Evolutionary conservation across 2,888 invertebrate species (phyloP), one percentile per base, ranked within the genome.

Genomic region (Pimpla rufipes): DNA sequence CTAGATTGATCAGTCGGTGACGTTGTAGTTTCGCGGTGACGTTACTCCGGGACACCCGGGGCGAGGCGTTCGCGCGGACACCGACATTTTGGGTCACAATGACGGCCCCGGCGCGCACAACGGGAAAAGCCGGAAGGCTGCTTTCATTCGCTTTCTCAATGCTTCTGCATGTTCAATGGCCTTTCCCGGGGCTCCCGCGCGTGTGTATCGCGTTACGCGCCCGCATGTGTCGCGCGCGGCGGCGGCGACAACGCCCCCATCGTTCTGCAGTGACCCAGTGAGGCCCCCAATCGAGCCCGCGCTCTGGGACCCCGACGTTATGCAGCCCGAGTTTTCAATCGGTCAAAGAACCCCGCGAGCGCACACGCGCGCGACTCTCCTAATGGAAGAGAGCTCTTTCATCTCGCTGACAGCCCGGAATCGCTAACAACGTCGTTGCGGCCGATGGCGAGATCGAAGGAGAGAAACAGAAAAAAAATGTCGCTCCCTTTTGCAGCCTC

Each of bases 171-270:
- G 45, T 68, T 74, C 47, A 79, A 79, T 79, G 59, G 64, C 70
- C 52, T 52, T 23, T 37, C 37, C 68, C 62, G 16, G 68, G 50
- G 64, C 50, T 35, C 11, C 37, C 18, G 64, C 40, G 37, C 40
- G 23, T 29, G 10, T 62, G 52, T 67, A 74, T 80, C 74, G 47
- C 47, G 40, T 80, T 80, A 80, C 74, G 45, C 74, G 68, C 67
- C 74, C 74, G 74, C 74, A 80, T 66, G 52, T 74, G 52, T 74
- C 47, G 18, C 18, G 74, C 50, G 67, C 29, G n/a, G n/a, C n/a
- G n/a, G n/a, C 29, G 29, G 2, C 29, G 79, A 67, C 73, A 62
- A 80, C 79, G 79, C 74, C 74, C 79, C 74, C 74, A 42, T 66
- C 66, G 59, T 74, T 74, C 74, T n/a, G 57, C 57, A 68, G 62